phyloP scores from a whole-genome alignment of 1,140 invertebrate species.

The Geopemphigus sp. region DNA sequence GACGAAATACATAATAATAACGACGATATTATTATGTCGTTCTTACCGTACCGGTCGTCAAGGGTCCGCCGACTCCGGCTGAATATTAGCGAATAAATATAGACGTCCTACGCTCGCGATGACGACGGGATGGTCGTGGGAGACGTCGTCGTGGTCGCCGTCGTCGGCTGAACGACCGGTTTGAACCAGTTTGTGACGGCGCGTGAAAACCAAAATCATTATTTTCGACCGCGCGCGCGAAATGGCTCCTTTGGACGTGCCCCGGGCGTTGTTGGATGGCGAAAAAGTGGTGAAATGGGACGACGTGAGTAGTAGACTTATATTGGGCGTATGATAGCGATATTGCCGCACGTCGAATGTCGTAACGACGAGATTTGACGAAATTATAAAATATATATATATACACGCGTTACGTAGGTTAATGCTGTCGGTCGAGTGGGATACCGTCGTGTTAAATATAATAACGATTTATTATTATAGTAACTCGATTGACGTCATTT shows the following conservation, averaged over 20 bases:
- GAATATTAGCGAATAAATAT: not conserved
- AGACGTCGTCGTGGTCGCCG: constrained; percentile 8
- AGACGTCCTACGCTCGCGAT: not conserved
- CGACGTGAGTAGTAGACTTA: constrained; percentile 13
- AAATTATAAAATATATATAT: not conserved
- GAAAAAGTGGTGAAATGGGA: constrained; percentile 48
- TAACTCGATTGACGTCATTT: constrained; percentile 4
- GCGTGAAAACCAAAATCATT: constrained; percentile 17
- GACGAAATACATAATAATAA: not conserved
- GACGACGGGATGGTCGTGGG: constrained; percentile 26
- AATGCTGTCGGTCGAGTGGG: not conserved
- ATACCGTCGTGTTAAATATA: not conserved
- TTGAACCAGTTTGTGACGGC: constrained; percentile 34
- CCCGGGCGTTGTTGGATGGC: constrained; percentile 25
- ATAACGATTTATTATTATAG: not conserved
- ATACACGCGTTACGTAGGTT: not conserved
- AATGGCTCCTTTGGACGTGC: constrained; percentile 33
- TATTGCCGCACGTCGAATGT: no score
- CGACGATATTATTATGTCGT: no score
- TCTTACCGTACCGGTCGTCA: no score
- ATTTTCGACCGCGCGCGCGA: not conserved
- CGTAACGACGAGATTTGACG: no score
- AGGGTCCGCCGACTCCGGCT: no score
- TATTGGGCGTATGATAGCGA: no score
- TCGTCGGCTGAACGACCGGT: constrained; percentile 21